phyloP scores from a whole-genome alignment of 2,113 vertebrate species.

The Gorilla gorilla region DNA sequence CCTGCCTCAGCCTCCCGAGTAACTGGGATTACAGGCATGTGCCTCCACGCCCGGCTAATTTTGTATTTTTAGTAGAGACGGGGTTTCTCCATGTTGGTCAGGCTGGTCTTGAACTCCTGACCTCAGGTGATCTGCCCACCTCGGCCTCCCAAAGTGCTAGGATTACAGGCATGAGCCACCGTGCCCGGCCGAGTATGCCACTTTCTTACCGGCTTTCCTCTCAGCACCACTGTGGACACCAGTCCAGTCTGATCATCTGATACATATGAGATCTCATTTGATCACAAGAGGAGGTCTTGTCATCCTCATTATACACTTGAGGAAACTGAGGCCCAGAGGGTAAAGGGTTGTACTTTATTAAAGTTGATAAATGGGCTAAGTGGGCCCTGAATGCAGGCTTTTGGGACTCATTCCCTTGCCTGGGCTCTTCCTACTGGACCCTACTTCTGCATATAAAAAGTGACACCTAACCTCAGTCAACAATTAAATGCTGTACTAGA shows the following conservation, averaged over 20 bases:
- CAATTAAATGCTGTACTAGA: not conserved
- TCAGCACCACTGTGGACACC: not conserved
- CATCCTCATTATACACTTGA: not conserved
- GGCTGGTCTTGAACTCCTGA: too few relatives aligned
- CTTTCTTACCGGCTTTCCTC: not conserved
- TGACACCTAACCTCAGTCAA: not conserved
- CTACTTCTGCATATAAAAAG: not conserved
- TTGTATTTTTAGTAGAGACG: too few relatives aligned
- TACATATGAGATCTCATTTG: not conserved
- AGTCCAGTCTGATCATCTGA: not conserved
- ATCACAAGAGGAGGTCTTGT: not conserved
- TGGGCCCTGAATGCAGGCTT: not conserved
- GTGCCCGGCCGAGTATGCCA: not conserved
- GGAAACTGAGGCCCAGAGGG: not conserved
- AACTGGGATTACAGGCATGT: too few relatives aligned
- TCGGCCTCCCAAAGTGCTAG: too few relatives aligned
- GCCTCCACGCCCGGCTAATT: too few relatives aligned
- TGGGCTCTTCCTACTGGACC: not conserved
- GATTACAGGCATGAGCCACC: too few relatives aligned
- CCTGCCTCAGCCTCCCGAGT: too few relatives aligned
- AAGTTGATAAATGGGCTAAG: not conserved
- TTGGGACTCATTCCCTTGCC: not conserved
- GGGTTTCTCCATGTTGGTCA: too few relatives aligned
- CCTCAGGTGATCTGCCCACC: too few relatives aligned
- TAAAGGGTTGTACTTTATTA: not conserved